Evolutionary conservation across 2,113 vertebrate species (phyloP).

Genomic region (Pygoscelis antarcticus): DNA sequence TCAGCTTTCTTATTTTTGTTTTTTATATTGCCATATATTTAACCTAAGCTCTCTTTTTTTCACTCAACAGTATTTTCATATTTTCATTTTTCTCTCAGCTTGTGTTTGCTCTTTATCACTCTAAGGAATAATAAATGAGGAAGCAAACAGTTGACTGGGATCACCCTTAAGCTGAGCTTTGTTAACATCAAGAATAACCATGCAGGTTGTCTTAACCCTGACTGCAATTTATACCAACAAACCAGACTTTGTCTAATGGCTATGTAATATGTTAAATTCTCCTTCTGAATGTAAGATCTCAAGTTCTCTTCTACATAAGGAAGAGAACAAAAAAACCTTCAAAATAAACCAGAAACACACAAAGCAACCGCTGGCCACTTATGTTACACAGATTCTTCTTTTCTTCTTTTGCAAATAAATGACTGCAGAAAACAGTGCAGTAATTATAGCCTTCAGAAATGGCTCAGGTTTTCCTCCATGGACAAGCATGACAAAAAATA

Average conservation of each 20-base stretch:
- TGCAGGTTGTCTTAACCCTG: background rate
- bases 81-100: background rate
- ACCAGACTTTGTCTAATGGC: background rate
- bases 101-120: background rate
- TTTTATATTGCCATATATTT: background rate
- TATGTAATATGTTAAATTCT: background rate
- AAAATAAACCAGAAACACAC: background rate
- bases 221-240: background rate
- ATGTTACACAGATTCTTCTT: background rate
- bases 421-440: background rate
- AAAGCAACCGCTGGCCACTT: background rate
- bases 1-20: background rate
- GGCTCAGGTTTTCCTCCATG: background rate
- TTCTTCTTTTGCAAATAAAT: constrained; percentile 9
- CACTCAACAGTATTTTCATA: background rate
- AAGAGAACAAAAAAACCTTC: background rate
- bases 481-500: background rate
- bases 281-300: background rate
- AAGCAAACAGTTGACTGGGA: background rate
- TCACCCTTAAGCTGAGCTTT: background rate
- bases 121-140: background rate
- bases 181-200: background rate
- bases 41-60: background rate
- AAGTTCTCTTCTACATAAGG: background rate
- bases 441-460: constrained; percentile 37